Evolutionary conservation across 2,888 invertebrate species (phyloP).

Genomic region (Lamellibrachia satsuma): DNA sequence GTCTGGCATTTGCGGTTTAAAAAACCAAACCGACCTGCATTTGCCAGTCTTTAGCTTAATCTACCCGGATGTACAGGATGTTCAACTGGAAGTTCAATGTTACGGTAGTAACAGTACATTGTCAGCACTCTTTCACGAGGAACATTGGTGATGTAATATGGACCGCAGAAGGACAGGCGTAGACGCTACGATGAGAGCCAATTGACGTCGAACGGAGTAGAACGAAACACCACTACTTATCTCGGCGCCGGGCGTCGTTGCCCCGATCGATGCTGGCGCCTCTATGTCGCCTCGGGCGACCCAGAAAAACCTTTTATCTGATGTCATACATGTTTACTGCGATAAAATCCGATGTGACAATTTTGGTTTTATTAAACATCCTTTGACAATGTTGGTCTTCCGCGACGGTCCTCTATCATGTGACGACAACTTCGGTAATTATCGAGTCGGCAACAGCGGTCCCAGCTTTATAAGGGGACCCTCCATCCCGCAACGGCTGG

Average conservation of each 20-base stretch:
- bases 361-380: constrained; percentile 13
- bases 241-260: not conserved
- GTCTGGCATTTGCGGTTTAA: too few relatives aligned
- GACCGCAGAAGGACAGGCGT: not conserved
- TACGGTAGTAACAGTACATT: too few relatives aligned
- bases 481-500: not conserved
- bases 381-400: not conserved
- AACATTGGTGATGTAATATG: not conserved
- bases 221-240: not conserved
- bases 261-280: not conserved
- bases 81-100: too few relatives aligned
- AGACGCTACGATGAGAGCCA: not conserved
- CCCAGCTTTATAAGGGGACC: not conserved
- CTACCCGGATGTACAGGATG: too few relatives aligned
- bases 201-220: not conserved
- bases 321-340: not conserved
- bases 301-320: constrained; percentile 3
- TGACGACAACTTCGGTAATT: not conserved
- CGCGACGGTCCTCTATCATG: not conserved
- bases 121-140: not conserved
- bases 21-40: too few relatives aligned
- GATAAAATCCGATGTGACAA: constrained; percentile 8
- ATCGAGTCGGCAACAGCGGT: not conserved
- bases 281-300: not conserved
- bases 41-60: too few relatives aligned